Percentiles rank a stretch among this genome's conserved stretches.
phyloP scores from a whole-genome alignment of 2,888 invertebrate species.

The Byasa hedistus region DNA sequence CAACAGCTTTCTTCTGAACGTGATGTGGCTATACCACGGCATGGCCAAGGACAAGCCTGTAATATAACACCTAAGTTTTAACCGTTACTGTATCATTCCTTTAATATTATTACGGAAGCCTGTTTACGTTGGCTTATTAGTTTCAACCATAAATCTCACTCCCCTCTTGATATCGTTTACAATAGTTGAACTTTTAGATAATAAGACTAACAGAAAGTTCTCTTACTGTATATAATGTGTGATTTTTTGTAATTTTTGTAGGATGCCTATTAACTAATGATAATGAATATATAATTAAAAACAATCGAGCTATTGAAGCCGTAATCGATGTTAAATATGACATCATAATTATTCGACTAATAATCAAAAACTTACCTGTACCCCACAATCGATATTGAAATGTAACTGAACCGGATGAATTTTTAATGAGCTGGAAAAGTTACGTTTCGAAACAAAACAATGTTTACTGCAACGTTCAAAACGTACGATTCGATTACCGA shows the following conservation, averaged over 20 bases:
- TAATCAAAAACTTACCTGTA: neutral
- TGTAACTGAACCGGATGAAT: slow-evolving; percentile 16
- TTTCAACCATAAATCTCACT: no score
- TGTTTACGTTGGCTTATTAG: no score
- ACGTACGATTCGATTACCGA: slow-evolving; percentile 46
- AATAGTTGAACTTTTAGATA: no score
- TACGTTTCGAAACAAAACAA: slow-evolving; percentile 17
- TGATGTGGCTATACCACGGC: slow-evolving; percentile 52
- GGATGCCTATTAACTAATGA: no score
- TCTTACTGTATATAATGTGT: no score
- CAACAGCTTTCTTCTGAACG: slow-evolving; percentile 60
- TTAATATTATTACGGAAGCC: no score
- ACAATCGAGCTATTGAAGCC: neutral
- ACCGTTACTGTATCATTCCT: no score
- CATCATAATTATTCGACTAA: neutral
- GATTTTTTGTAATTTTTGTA: no score
- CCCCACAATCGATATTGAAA: neutral
- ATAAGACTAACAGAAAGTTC: no score
- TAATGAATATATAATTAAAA: no score
- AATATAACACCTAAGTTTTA: slow-evolving; percentile 6
- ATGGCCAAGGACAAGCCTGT: slow-evolving; percentile 69
- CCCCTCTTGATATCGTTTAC: no score
- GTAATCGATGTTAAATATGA: neutral
- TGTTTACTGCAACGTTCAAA: slow-evolving; percentile 29
- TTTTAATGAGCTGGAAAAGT: slow-evolving; percentile 25